A percentile compares a stretch with the other conserved stretches of the same genome.
These are phyloP conservation scores for Sarcophaga subvicina DNA, from an alignment of 2,888 invertebrate species.

Conservation along the genomic window DNA sequence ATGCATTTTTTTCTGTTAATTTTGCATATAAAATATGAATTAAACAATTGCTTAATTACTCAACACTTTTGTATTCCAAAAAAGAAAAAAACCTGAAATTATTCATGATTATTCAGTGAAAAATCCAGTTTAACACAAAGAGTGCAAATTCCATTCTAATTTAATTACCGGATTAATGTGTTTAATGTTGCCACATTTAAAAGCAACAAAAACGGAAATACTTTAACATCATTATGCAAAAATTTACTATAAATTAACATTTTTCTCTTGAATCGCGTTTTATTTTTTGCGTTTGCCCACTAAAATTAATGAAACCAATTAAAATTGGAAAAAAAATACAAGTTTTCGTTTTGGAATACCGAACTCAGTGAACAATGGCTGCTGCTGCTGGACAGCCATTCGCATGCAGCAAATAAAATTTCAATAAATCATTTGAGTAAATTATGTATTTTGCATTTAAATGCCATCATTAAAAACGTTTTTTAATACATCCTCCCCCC, in stretches of 20 bases:
- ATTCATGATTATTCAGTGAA: background rate
- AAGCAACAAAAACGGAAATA: conserved; percentile 8
- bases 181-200: conserved; percentile 30
- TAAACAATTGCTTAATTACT: no score
- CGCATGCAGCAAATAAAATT: conserved; percentile 33
- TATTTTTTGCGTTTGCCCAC: background rate
- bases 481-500: background rate
- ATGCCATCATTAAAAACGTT: conserved; percentile 50
- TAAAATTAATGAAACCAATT: conserved; percentile 58
- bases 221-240: background rate
- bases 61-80: no score
- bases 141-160: conserved; percentile 13
- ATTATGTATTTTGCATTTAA: conserved; percentile 56
- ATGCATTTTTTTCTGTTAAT: no score
- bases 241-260: conserved; percentile 26
- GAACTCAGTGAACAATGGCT: background rate
- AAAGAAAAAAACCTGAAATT: background rate
- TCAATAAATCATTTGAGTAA: conserved; percentile 56
- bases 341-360: no score
- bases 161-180: conserved; percentile 28
- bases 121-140: background rate
- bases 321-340: conserved; percentile 19
- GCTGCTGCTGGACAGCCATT: background rate
- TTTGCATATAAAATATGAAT: no score
- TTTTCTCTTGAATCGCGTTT: background rate